Base-by-base conservation (phyloP, 1,140 invertebrate species). In the Drosophila biarmipes region DNA sequence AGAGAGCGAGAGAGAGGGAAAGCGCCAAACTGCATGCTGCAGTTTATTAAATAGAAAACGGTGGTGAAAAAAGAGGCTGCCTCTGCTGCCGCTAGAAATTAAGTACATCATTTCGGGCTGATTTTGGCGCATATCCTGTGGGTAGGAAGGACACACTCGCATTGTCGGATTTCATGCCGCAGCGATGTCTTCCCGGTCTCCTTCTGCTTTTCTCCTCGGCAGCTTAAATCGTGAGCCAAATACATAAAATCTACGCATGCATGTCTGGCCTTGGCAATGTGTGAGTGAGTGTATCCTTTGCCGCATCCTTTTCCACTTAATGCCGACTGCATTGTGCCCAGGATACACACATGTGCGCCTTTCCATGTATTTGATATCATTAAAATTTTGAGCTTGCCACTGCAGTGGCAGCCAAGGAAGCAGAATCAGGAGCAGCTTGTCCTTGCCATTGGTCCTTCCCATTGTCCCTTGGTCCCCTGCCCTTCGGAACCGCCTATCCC, bases 71-170 rank as follows among this genome's bases (percentile, higher is more conserved):
- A 81, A 34, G 49, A 7, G 48, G 11, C 31, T 24, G 40, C 38
- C 24, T 54, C n/a, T 24, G 24, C 24, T 24, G 24, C 24, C 5
- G 24, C 24, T 24, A 24, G 46, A 74, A 89, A 87, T 87, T 87
- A 87, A 87, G 82, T 82, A 82, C 84, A 87, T 87, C 69, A 87
- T 82, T 81, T 87, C 62, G 66, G 64, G 55, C 54, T 63, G 75
- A 76, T 64, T 78, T 80, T 86, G 81, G 82, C 82, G 82, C 82
- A 86, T 86, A 86, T 86, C 82, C 82, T 87, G 84, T 87, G 78
- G 82, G 74, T 43, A 72, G 67, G 29, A 71, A 31, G 29, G 59
- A 17, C 21, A 68, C 82, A 68, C 64, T 73, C 61, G 59, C 48
- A 76, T 87, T 81, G 68, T 81, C 58, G 74, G 73, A 78, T 81